Conservation (phyloP, 2,113 vertebrate genomes). For the Deroptyus accipitrinus region DNA sequence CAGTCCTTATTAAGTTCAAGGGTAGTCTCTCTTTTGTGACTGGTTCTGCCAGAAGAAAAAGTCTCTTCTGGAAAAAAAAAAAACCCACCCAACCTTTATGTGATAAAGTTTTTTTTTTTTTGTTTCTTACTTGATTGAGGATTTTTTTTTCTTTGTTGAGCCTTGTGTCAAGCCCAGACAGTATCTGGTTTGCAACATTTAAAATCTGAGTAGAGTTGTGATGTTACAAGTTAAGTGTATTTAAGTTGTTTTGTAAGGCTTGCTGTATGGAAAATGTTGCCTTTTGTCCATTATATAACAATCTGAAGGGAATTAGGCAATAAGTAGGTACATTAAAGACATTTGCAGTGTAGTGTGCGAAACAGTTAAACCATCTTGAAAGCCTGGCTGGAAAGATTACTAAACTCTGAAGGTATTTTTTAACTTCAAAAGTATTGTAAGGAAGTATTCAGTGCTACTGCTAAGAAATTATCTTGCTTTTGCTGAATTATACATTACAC, state of each 20-base stretch:
- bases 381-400: neutral
- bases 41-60: neutral
- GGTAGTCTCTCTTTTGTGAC: neutral
- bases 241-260: neutral
- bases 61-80: neutral
- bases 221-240: slow-evolving; percentile 1
- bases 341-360: neutral
- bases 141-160: neutral
- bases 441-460: neutral
- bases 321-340: slow-evolving; percentile 25
- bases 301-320: slow-evolving; percentile 30
- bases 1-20: neutral
- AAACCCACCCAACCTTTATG: neutral
- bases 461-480: neutral
- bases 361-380: slow-evolving; percentile 9
- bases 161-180: neutral
- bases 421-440: neutral
- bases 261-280: neutral
- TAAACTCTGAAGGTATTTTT: neutral
- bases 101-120: neutral
- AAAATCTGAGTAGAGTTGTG: neutral
- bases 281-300: neutral
- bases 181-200: neutral
- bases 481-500: neutral
- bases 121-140: neutral